A percentile compares a stretch with the other conserved stretches of the same genome.
These are phyloP conservation scores for Dascyllus trimaculatus DNA, from an alignment of 2,113 vertebrate species.

Conservation along the genomic window DNA sequence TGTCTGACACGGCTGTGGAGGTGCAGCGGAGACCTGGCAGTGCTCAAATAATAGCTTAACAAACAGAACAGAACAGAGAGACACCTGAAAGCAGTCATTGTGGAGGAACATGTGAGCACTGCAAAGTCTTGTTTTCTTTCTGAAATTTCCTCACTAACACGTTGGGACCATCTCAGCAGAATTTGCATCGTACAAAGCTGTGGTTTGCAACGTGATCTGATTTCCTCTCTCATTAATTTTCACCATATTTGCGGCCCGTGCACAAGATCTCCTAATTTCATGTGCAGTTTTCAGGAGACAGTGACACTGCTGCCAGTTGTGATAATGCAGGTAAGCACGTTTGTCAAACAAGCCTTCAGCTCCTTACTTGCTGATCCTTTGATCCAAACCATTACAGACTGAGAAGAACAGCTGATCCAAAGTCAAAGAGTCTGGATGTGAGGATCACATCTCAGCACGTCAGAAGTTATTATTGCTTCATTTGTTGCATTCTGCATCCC, in stretches of 20 bases:
- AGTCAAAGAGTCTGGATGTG: no score
- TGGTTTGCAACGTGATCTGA: not conserved
- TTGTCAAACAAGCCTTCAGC: not conserved
- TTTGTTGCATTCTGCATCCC: no score
- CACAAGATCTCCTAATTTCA: not conserved
- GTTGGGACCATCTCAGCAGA: not conserved
- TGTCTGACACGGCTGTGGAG: slow-evolving; percentile 25
- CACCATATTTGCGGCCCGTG: not conserved
- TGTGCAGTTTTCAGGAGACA: not conserved
- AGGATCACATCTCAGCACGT: no score
- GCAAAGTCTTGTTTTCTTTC: not conserved
- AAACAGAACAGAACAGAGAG: slow-evolving; percentile 14
- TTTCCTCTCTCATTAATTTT: not conserved
- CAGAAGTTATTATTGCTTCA: no score
- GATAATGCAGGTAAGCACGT: not conserved
- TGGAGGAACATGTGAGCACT: not conserved
- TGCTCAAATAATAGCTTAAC: slow-evolving; percentile 34
- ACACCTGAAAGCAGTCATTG: slow-evolving; percentile 6
- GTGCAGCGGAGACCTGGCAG: slow-evolving; percentile 1
- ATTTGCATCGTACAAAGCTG: slow-evolving; percentile 3
- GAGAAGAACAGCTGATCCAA: no score
- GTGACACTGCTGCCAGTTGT: not conserved
- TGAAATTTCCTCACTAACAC: not conserved
- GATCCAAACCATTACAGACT: not conserved
- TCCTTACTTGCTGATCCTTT: not conserved